Evolutionary conservation across 2,888 invertebrate genomes (phyloP), one percentile per base, ranked within the genome.

Genomic region (Philereme vetulata): DNA sequence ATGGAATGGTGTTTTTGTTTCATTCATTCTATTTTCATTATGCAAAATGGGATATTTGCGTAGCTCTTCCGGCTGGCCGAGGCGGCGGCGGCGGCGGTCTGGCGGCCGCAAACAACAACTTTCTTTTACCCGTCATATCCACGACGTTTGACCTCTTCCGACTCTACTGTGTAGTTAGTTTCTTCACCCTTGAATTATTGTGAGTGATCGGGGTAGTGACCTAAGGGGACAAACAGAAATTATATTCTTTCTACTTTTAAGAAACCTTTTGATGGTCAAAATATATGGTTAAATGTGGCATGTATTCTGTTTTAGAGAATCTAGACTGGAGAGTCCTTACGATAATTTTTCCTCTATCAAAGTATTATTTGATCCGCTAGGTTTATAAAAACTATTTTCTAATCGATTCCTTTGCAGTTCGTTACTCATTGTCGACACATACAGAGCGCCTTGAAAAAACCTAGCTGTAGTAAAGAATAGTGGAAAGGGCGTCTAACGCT

Each of bases 41-140:
- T 83, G 81, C 83, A 78, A 82, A 84, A 82, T 78, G 77, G 81
- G 81, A 78, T 88, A 84, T 88, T 88, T 87, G 81, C 84, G 72
- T 74, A 78, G 78, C 83, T 81, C 84, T 85, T 82, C 78, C 79
- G 75, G 71, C 59, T 66, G 66, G 72, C 63, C 38, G 61, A 60
- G 43, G 48, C 51, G 46, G 38, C 36, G 46, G 67, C 49, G 66
- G 60, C 60, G 68, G 62, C 66, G 64, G 54, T 48, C 58, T 45
- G 62, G 56, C 60, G 67, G 61, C 65, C 68, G 75, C 76, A 77
- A 81, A 81, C 78, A 80, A 77, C 67, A 80, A 80, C 70, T 82
- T 85, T 81, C 81, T 78, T 82, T 81, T 74, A 76, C 75, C 56
- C 72, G 66, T 75, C 74, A 76, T 78, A 80, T 76, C 65, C 63